Percentiles rank a stretch among this genome's conserved stretches.
These are phyloP conservation scores for Ennomos erosarius DNA, from an alignment of 2,888 invertebrate species.

Conservation along the genomic window DNA sequence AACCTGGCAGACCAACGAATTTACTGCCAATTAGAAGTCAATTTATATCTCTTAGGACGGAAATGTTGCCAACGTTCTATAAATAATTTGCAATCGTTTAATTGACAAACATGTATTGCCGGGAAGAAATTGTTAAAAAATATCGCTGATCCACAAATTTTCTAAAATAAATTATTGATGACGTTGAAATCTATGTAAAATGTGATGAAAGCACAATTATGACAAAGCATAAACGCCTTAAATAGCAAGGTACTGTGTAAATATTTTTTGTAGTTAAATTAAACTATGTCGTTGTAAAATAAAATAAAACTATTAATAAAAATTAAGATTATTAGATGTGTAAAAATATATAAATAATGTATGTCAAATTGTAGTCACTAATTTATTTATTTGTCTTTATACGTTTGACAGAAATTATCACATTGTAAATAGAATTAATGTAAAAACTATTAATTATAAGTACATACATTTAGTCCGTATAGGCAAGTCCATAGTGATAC, in stretches of 20 bases:
- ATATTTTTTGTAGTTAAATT: constrained; percentile 9
- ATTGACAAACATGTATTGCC: not conserved
- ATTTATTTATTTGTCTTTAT: constrained; percentile 58
- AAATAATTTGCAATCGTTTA: not conserved
- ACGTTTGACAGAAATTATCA: constrained; percentile 60
- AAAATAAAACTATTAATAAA: not conserved
- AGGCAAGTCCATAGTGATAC: constrained; percentile 76
- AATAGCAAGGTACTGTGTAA: constrained; percentile 28
- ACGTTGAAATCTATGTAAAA: constrained; percentile 1
- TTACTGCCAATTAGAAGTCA: constrained; percentile 30
- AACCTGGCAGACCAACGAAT: constrained; percentile 4
- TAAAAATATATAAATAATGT: constrained; percentile 33
- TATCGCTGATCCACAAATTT: not conserved
- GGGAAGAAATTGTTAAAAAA: too few relatives aligned
- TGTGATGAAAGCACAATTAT: constrained; percentile 24
- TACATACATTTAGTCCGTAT: constrained; percentile 53
- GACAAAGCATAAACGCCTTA: constrained; percentile 25
- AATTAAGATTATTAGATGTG: constrained; percentile 21
- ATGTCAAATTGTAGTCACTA: constrained; percentile 45
- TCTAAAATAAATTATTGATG: not conserved
- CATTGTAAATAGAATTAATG: constrained; percentile 64
- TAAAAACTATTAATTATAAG: constrained; percentile 37
- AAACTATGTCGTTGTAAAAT: constrained; percentile 10
- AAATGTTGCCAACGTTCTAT: too few relatives aligned
- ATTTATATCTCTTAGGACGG: constrained; percentile 8